phyloP scores from a whole-genome alignment of 2,113 vertebrate genomes.

The Corythoichthys haematopterus region DNA sequence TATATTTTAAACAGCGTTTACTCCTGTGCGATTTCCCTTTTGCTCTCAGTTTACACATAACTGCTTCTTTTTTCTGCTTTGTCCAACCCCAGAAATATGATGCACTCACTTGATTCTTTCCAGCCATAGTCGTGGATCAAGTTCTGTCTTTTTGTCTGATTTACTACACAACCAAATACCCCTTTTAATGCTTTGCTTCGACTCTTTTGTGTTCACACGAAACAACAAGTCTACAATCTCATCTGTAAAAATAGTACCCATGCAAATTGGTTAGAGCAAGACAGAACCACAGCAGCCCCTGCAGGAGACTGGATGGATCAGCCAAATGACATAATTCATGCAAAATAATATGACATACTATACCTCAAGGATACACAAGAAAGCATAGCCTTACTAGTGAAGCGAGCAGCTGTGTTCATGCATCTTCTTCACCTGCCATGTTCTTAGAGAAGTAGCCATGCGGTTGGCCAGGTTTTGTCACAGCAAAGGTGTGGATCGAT shows the following conservation, averaged over 20 bases:
- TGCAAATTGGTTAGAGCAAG: conserved; percentile 12
- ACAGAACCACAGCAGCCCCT: conserved; percentile 77
- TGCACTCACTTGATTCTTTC: conserved; percentile 34
- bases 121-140: background rate
- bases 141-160: background rate
- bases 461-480: conserved; percentile 33
- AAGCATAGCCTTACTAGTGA: background rate
- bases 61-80: conserved; percentile 35
- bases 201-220: conserved; percentile 14
- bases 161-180: background rate
- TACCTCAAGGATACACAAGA: background rate
- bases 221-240: conserved; percentile 48
- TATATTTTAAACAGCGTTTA: background rate
- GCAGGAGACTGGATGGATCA: conserved; percentile 56
- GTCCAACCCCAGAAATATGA: conserved; percentile 26
- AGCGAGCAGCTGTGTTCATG: background rate
- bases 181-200: background rate
- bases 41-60: background rate
- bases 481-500: conserved; percentile 20
- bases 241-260: conserved; percentile 27
- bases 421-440: conserved; percentile 5
- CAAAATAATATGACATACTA: background rate
- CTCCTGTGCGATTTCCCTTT: background rate
- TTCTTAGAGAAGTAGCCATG: conserved; percentile 6
- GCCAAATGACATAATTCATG: conserved; percentile 9